Base-by-base conservation (phyloP, 2,888 invertebrate species). In the Lepidocyrtinus sp. region DNA sequence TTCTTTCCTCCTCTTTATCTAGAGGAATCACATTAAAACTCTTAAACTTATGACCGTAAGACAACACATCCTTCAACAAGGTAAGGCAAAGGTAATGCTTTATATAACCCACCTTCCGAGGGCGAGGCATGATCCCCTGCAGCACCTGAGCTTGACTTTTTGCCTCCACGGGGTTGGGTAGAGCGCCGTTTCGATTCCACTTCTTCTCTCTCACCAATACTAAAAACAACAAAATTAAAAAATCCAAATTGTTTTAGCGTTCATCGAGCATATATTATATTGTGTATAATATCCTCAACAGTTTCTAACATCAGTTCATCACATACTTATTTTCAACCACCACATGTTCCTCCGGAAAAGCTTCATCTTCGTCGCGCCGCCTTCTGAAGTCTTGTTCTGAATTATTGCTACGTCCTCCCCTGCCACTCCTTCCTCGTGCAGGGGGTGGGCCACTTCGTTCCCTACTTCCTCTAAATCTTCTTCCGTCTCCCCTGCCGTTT, bases 1-100 rank as follows among this genome's bases (percentile, higher is more conserved):
- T 79, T 70, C 74, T 76, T 62, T 80, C 82, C 72, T 83, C 82
- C 72, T 83, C 82, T 80, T 83, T 83, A 80, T 83, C 83, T 83
- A 82, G 65, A 82, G 45, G 70, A 74, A 74, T 50, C 74, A 74
- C 15, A 67, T 74, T 74, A n/a, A n/a, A n/a, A n/a, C n/a, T n/a
- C n/a, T n/a, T n/a, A n/a, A n/a, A n/a, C n/a, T n/a, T n/a, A 22
- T 2, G 15, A 9, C n/a, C 9, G 21, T 22, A n/a, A 63, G 22
- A 5, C 63, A 9, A n/a, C 17, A 63, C n/a, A 22, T 21, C n/a
- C 63, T n/a, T 9, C 2, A 9, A 22, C 19, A 12, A 46, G 3
- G n/a, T n/a, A n/a, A n/a, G n/a, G n/a, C n/a, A n/a, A n/a, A n/a
- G 12, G 59, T 24, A 27, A 77, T 55, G 46, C 12, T 26, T 61